Percentiles rank a stretch among this genome's conserved stretches.
These are phyloP conservation scores for Stylophora pistillata DNA, from an alignment of 64 coral and sea anemone genomes.

Conservation along the genomic window DNA sequence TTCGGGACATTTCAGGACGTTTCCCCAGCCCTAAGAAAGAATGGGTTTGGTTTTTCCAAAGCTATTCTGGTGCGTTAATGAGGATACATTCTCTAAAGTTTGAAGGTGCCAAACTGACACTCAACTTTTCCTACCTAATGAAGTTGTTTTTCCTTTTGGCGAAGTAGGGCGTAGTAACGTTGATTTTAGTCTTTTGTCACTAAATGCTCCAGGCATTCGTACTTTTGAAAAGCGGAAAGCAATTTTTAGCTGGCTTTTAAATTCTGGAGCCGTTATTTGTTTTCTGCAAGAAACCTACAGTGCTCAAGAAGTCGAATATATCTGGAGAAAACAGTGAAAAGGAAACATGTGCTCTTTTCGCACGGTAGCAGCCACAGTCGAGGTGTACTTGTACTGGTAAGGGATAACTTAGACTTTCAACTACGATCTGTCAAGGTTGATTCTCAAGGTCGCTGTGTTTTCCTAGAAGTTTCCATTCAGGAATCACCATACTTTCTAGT, in stretches of 20 bases:
- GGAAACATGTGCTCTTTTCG: constrained; percentile 24
- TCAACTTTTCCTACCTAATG: too few species aligned
- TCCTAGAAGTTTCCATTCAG: constrained; percentile 25
- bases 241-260: constrained; percentile 35
- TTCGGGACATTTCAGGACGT: too few species aligned
- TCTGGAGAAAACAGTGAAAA: constrained; percentile 19
- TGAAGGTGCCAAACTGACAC: too few species aligned
- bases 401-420: constrained; percentile 34
- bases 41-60: too few species aligned
- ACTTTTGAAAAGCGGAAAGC: constrained; percentile 18
- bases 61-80: too few species aligned
- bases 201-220: constrained; percentile 35
- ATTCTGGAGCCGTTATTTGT: constrained; percentile 2
- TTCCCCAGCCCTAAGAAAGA: too few species aligned
- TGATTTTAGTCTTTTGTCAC: constrained; percentile 29
- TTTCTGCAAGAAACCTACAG: constrained; percentile 47
- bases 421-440: not conserved
- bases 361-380: constrained; percentile 50
- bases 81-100: too few species aligned
- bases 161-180: not conserved
- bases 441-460: constrained; percentile 26
- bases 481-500: constrained; percentile 31
- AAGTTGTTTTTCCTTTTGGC: too few species aligned
- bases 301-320: constrained; percentile 26
- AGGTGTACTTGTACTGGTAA: constrained; percentile 33